phyloP scores from a whole-genome alignment of 1,140 invertebrate genomes.

The Mylabris phalerata region DNA sequence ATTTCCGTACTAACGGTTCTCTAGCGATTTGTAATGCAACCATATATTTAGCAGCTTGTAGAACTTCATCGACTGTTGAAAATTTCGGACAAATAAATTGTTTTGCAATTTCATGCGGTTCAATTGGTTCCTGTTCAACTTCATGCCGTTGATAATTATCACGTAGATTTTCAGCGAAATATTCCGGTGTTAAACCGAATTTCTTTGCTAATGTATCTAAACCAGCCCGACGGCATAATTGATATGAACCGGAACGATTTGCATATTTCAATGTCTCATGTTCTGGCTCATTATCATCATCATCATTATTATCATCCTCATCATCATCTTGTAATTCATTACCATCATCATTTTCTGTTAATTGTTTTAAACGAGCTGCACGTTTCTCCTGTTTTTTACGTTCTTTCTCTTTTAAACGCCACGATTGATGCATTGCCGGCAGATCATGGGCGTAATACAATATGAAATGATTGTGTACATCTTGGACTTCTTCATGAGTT shows the following conservation, averaged over 20 bases:
- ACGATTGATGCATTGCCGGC: conserved; percentile 74
- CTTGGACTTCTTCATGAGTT: conserved; percentile 84
- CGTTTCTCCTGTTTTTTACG: conserved; percentile 54
- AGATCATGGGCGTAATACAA: conserved; percentile 86
- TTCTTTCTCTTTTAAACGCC: conserved; percentile 55
- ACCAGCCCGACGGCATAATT: conserved; percentile 76
- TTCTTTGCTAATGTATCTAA: conserved; percentile 79
- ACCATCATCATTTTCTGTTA: conserved; percentile 54
- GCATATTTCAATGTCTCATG: conserved; percentile 73
- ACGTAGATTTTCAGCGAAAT: conserved; percentile 94
- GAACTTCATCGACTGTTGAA: conserved; percentile 62
- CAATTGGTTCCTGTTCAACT: conserved; percentile 81
- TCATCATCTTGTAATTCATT: conserved; percentile 49
- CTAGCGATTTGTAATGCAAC: conserved; percentile 88
- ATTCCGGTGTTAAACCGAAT: conserved; percentile 91
- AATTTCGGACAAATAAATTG: conserved; percentile 55
- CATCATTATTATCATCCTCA: conserved; percentile 42
- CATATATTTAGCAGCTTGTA: conserved; percentile 88
- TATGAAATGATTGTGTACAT: conserved; percentile 89
- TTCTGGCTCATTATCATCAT: conserved; percentile 52
- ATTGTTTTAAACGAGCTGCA: conserved; percentile 44
- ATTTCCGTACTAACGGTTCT: conserved; percentile 83
- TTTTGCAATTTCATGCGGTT: conserved; percentile 73
- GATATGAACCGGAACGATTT: conserved; percentile 78
- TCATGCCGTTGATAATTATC: conserved; percentile 98